Evolutionary conservation across 2,888 invertebrate species (phyloP).

Genomic region (Listrodromus nycthemerus): DNA sequence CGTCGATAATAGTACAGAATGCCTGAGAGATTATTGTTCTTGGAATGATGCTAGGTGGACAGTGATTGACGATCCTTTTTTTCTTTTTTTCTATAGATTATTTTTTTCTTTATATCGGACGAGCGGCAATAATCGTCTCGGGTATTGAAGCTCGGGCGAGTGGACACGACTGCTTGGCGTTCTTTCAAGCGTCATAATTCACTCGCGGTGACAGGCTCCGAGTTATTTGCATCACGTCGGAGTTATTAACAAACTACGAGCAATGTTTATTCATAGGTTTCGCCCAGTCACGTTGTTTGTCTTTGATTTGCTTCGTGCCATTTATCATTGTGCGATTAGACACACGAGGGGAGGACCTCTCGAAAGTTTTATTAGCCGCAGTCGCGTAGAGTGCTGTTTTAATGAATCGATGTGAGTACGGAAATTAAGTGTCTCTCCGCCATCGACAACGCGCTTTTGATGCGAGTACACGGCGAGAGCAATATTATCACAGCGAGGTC

Average conservation of each 20-base stretch:
- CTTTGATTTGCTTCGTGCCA: background rate
- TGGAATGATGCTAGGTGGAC: slow-evolving; percentile 44
- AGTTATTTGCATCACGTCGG: slow-evolving; percentile 52
- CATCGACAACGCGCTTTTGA: slow-evolving; percentile 19
- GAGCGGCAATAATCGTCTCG: slow-evolving; percentile 1
- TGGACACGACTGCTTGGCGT: slow-evolving; percentile 30
- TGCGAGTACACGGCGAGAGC: slow-evolving; percentile 21
- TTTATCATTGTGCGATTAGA: slow-evolving; percentile 34
- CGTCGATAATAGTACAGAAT: slow-evolving; percentile 49
- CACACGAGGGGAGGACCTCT: background rate
- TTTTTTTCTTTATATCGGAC: slow-evolving; percentile 30
- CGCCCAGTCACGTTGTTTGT: slow-evolving; percentile 15
- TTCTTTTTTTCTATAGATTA: background rate
- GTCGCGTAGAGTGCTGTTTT: slow-evolving; percentile 9
- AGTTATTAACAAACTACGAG: slow-evolving; percentile 47
- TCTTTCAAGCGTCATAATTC: slow-evolving; percentile 49
- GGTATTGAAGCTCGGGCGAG: background rate
- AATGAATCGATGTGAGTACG: slow-evolving; percentile 23
- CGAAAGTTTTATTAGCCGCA: slow-evolving; percentile 31
- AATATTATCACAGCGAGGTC: slow-evolving; percentile 18
- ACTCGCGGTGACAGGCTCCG: slow-evolving; percentile 44
- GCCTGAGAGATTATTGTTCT: slow-evolving; percentile 33
- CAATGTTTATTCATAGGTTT: slow-evolving; percentile 46
- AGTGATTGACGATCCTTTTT: slow-evolving; percentile 54
- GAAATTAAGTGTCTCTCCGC: slow-evolving; percentile 45